Conservation (phyloP, 2,888 invertebrate genomes). For the Cerceris rybyensis region DNA sequence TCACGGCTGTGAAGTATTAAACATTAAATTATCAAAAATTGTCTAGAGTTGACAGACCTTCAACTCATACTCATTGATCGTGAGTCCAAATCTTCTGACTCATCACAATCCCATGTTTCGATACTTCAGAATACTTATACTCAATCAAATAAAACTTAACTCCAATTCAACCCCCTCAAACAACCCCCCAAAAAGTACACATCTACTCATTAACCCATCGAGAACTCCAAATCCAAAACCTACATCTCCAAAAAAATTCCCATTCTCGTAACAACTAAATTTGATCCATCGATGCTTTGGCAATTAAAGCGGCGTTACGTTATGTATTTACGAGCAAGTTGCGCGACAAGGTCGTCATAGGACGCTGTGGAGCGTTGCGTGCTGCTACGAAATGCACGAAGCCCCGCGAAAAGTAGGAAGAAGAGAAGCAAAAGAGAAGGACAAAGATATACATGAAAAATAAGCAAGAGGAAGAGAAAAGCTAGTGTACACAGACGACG, state of each 20-base stretch:
- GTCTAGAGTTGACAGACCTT: too few species aligned
- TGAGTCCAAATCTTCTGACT: too few species aligned
- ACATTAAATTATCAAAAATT: too few species aligned
- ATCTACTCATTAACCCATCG: too few species aligned
- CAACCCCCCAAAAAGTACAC: too few species aligned
- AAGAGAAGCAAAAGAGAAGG: neutral
- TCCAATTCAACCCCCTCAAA: too few species aligned
- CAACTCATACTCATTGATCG: too few species aligned
- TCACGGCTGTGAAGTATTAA: too few species aligned
- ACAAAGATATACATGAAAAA: constrained; percentile 8
- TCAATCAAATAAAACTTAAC: too few species aligned
- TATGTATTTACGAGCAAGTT: constrained; percentile 47
- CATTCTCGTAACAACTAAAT: neutral
- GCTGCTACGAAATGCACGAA: constrained; percentile 52
- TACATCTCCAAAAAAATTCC: neutral
- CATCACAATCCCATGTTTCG: too few species aligned
- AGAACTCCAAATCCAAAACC: too few species aligned
- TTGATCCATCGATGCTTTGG: constrained; percentile 22
- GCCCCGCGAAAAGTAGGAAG: constrained; percentile 56
- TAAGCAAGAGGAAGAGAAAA: constrained; percentile 11
- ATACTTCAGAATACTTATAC: too few species aligned
- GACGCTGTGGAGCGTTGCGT: constrained; percentile 55
- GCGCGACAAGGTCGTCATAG: constrained; percentile 62
- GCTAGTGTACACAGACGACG: constrained; percentile 32
- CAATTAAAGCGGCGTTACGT: constrained; percentile 51